Percentiles rank a stretch among this genome's conserved stretches.
Conservation (phyloP, 2,797 vertebrate species). For the Leucoraja ocellata region DNA sequence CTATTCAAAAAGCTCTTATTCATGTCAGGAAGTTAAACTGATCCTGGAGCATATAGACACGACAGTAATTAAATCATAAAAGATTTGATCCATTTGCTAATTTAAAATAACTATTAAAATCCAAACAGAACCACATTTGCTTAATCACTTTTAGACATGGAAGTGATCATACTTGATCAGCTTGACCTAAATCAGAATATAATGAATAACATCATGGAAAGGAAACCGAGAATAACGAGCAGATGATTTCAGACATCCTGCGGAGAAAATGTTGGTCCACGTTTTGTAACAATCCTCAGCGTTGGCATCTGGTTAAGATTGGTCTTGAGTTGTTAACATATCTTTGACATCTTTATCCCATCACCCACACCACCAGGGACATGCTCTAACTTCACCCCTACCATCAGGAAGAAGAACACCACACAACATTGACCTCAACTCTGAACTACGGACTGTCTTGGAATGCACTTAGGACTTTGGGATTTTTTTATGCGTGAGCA, state of each 20-base stretch:
- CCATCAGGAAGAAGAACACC: no score
- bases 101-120: slow-evolving; percentile 5
- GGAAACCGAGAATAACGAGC: background rate
- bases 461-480: no score
- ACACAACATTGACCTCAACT: no score
- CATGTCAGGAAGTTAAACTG: background rate
- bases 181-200: background rate
- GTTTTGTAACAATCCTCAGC: background rate
- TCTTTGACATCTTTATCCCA: no score
- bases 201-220: background rate
- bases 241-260: background rate
- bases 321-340: no score
- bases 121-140: background rate
- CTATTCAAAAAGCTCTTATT: background rate
- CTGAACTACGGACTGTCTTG: no score
- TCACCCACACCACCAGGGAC: no score
- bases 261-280: background rate
- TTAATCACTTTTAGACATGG: background rate
- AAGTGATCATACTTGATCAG: background rate
- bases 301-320: background rate
- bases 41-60: background rate
- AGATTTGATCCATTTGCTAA: background rate
- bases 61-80: background rate
- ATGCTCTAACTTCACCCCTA: no score
- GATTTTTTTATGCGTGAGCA: no score